Evolutionary conservation across 37 sponge, comb jelly and placozoan genomes (phyloP), one percentile per base, ranked within the genome.

Genomic region (Oscarella lobularis): DNA sequence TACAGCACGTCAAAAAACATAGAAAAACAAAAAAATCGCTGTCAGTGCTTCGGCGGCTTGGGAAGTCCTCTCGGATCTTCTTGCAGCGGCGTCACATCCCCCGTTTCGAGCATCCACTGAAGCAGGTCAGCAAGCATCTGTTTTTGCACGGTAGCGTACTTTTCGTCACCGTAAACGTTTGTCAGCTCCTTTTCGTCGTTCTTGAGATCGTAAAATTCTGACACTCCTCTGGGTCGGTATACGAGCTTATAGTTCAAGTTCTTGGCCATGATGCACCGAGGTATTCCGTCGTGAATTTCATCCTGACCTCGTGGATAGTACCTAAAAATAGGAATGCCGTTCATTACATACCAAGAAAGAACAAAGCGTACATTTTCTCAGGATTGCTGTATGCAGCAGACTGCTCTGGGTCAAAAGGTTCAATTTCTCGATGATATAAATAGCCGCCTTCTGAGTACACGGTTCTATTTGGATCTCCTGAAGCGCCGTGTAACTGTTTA

Each of bases 141-240:
- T 4, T 20, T 14, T 5, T 4, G 31, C 6, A 68, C 71, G 5
- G 29, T 35, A 34, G 6, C 31, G 31, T 68, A 68, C 6, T 68
- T 20, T 14, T 29, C 31, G 31, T 68, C 33, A 5, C 6, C 31
- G 31, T 68, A 68, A 5, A 68, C 31, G 31, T 68, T 68, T 4
- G 6, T 68, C 31, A 68, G 71, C 71, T 68, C 71, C 31, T 35
- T 32, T 68, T 4, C 35, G 31, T 68, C 71, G 5, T 68, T 14
- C 71, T 68, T 68, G 6, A 68, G 71, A 68, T 68, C 71, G 31
- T 68, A 68, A 4, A 68, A 20, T 35, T 68, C 71, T 5, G 71
- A 68, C 6, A 68, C 71, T 30, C 71, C 71, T 4, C 33, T 35
- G 6, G 71, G 29, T 30, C 71, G 6, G 31, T 29, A 68, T 5